Base-by-base conservation (phyloP, 2,888 invertebrate species). In the Automeris io region DNA sequence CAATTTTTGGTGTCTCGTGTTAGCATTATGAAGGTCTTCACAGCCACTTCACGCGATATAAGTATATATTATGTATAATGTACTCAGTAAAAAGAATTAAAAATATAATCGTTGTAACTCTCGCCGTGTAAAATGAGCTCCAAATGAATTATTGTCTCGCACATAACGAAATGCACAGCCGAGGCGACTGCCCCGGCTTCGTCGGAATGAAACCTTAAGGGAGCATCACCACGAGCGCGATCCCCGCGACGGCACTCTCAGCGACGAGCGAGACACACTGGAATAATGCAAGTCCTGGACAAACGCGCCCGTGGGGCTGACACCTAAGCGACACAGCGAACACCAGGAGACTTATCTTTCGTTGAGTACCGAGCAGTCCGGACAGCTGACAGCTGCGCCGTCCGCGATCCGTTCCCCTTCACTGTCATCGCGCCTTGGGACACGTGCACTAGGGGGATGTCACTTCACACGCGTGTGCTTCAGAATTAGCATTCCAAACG, bases 61-160 rank as follows among this genome's bases (percentile, higher is more conserved):
- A 59, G 50, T 50, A 53, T 63, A 61, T 56, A 64, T 56, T 56
- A 53, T 47, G 55, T n/a, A 56, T 50, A 37, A 64, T 55, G 57
- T 60, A 61, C 57, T 54, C 52, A 46, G 61, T 59, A 63, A 62
- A 57, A 56, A 46, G 47, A 59, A 60, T 51, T 47, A 52, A 61
- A 65, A 56, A 54, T 51, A 57, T 57, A 54, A 54, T 42, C 33
- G 49, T 49, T 35, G 53, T 59, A 61, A 48, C 50, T 52, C 49
- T 52, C 54, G 46, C 53, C 45, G 47, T 49, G 45, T 51, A 57
- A 58, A 60, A 64, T 62, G 64, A 69, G 68, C 75, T 75, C 70
- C 73, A 58, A 65, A 68, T 54, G 58, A 59, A 76, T 65, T 83
- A 85, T 83, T 82, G 85, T 85, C 85, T 82, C 85, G 81, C 82